Conservation (phyloP, 1,140 invertebrate genomes). For the Lepidurus couesii region DNA sequence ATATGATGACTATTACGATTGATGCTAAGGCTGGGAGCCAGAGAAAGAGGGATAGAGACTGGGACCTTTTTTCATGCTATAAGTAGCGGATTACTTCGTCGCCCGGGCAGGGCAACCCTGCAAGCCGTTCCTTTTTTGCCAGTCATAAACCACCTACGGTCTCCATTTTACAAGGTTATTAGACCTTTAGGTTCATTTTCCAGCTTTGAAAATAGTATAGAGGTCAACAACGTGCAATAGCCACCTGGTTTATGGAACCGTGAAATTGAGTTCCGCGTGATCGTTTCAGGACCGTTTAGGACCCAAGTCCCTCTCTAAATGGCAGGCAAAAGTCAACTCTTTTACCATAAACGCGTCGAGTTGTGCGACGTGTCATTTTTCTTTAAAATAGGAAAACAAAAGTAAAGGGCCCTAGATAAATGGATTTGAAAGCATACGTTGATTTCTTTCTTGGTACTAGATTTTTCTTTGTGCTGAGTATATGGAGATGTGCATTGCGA, state of each 20-base stretch:
- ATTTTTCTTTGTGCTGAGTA: too few relatives aligned
- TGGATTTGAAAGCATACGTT: too few relatives aligned
- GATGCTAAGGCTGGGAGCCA: neutral
- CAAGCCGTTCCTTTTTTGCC: neutral
- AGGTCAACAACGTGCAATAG: constrained; percentile 19
- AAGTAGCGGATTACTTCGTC: neutral
- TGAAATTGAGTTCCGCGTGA: constrained; percentile 2
- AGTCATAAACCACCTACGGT: constrained; percentile 12
- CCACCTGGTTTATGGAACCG: constrained; percentile 20
- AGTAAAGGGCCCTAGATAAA: too few relatives aligned
- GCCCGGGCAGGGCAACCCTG: neutral
- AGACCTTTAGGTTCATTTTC: constrained; percentile 5
- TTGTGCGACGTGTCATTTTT: constrained; percentile 1
- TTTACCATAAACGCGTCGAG: neutral
- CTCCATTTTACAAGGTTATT: constrained; percentile 22
- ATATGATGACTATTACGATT: neutral
- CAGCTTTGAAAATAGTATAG: neutral
- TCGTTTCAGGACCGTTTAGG: neutral
- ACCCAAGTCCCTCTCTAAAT: too few relatives aligned
- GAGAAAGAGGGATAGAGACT: neutral
- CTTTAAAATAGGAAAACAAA: neutral
- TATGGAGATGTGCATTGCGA: neutral
- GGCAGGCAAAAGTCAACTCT: neutral
- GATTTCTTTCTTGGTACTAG: too few relatives aligned
- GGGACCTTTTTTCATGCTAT: neutral